phyloP scores from a whole-genome alignment of 2,113 vertebrate species.

The Budorcas taxicolor region DNA sequence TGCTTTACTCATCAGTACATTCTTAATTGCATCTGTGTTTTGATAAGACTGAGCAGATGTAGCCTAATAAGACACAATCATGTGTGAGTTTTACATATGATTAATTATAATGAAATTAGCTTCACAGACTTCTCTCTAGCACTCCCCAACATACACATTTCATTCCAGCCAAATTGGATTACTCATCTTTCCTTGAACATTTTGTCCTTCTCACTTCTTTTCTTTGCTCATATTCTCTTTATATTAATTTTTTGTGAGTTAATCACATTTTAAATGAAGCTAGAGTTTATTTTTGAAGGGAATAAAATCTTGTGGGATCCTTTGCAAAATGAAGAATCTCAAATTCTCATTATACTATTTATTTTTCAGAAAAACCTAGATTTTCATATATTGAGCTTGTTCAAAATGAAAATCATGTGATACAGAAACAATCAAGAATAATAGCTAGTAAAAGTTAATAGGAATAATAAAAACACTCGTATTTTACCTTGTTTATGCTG shows the following conservation, averaged over 20 bases:
- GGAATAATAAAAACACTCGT: background rate
- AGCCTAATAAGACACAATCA: background rate
- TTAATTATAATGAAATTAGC: conserved; percentile 1
- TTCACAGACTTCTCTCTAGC: background rate
- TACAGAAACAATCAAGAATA: background rate
- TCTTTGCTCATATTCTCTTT: background rate
- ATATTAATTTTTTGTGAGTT: background rate
- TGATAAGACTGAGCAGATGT: conserved; percentile 14
- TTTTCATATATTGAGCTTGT: background rate
- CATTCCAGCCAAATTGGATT: background rate
- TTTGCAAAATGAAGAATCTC: background rate
- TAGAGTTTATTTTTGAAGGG: background rate
- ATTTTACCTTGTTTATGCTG: background rate
- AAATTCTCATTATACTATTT: background rate
- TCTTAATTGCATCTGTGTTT: background rate
- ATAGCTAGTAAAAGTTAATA: background rate
- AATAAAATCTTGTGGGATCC: background rate
- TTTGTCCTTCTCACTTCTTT: background rate
- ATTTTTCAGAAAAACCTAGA: background rate
- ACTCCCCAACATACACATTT: background rate
- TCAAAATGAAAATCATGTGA: background rate
- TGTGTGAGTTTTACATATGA: background rate
- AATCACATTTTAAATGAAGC: background rate
- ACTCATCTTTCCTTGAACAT: background rate
- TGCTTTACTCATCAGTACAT: background rate